Base-by-base conservation (phyloP, 2,113 vertebrate genomes). In the Tupaia tana region DNA sequence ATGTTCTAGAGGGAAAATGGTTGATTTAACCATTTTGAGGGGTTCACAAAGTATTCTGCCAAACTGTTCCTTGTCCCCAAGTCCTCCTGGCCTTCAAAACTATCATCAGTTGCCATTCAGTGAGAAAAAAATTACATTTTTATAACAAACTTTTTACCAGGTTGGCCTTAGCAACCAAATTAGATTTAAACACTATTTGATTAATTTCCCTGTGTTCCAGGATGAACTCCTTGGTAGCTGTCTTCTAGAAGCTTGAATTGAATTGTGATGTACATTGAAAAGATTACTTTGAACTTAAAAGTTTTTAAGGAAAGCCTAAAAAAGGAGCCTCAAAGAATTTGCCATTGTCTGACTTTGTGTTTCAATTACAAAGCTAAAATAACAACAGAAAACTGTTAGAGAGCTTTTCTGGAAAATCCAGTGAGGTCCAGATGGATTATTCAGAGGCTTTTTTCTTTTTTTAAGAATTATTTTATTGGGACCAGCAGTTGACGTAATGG, bases 361-460 rank as follows among this genome's bases (percentile, higher is more conserved):
- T 90, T 83, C 25, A 90, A 11, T 91, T 86, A 89, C 25, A 86
- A 95, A 94, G 22, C 20, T 80, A 64, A 96, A 89, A 84, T 25
- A 69, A 93, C 43, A 43, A 43, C 43, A 43, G 43, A 86, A 85
- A 77, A 20, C 4, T 43, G 2, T 14, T 27, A 61, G 58, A 86
- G 34, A 88, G 34, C 15, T n/a, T 93, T 90, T 92, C 25, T 83
- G 82, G 56, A 91, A 90, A 95, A 86, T 25, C 70, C 61, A 86
- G 61, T 93, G 54, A 91, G 34, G 20, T 74, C 34, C 84, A 82
- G n/a, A 88, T 84, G 52, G 34, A 91, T n/a, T n/a, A 18, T 59
- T 67, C 7, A 63, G 59, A 81, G 18, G 82, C 85, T 86, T 87
- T 43, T 43, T 43, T 43, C 43, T 43, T 43, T 43, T 43, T 43